These are phyloP conservation scores for Nematopogon swammerdamellus DNA, from an alignment of 2,888 invertebrate genomes.

Conservation along the genomic window DNA sequence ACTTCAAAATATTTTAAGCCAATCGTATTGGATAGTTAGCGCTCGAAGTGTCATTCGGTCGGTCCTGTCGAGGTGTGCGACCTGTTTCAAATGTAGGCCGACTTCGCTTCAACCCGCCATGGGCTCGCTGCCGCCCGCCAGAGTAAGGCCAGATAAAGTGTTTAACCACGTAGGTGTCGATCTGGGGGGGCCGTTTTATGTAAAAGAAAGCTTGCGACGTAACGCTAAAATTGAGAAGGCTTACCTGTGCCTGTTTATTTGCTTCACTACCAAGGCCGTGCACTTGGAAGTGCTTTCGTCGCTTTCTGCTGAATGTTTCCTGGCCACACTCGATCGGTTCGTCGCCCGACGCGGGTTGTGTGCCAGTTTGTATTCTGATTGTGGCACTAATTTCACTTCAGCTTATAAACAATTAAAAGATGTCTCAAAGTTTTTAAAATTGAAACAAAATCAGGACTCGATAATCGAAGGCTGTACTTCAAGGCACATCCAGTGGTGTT, in stretches of 20 bases:
- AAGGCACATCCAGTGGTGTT: background rate
- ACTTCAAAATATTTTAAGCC: constrained; percentile 6
- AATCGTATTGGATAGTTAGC: constrained; percentile 15
- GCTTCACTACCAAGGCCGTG: constrained; percentile 13
- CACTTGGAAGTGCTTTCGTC: constrained; percentile 14
- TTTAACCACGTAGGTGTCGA: constrained; percentile 14
- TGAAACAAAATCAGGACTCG: background rate
- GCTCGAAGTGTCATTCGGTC: constrained; percentile 14
- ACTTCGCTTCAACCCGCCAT: background rate
- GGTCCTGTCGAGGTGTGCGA: constrained; percentile 4
- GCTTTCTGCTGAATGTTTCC: constrained; percentile 14
- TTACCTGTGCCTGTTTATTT: constrained; percentile 15
- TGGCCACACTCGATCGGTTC: constrained; percentile 17
- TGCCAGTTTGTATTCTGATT: constrained; percentile 14
- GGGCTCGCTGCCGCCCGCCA: background rate
- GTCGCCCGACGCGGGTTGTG: constrained; percentile 16
- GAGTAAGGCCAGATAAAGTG: constrained; percentile 9
- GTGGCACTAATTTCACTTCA: constrained; percentile 17
- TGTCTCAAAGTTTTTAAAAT: background rate
- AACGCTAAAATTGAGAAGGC: constrained; percentile 9
- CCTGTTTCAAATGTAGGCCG: background rate
- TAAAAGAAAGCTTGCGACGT: constrained; percentile 9
- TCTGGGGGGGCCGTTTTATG: constrained; percentile 9
- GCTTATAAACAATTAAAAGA: constrained; percentile 6
- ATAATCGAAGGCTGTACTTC: background rate